A percentile compares a stretch with the other conserved stretches of the same genome.
Evolutionary conservation across 2,797 vertebrate species (phyloP).

Genomic region (Bovichtus variegatus): DNA sequence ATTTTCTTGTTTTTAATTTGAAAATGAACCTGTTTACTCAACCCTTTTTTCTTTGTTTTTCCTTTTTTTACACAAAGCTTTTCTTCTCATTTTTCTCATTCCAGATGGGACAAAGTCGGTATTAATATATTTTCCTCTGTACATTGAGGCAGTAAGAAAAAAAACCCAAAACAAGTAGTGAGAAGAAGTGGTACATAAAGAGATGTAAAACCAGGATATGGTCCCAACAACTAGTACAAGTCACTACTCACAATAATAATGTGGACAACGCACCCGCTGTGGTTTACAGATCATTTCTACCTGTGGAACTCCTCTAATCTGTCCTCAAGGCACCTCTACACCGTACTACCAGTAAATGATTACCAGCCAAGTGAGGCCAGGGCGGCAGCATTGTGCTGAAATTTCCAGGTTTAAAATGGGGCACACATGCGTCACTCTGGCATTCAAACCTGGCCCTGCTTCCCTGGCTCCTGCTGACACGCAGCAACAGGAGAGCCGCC

Average conservation of each 20-base stretch:
- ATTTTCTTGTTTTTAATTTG: not conserved
- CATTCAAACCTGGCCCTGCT: slow-evolving; percentile 50
- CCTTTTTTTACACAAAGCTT: not conserved
- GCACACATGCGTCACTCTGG: slow-evolving; percentile 59
- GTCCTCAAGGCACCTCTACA: slow-evolving; percentile 53
- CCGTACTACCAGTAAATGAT: slow-evolving; percentile 52
- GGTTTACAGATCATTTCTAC: slow-evolving; percentile 6
- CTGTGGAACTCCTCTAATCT: slow-evolving; percentile 38
- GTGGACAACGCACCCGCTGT: not conserved
- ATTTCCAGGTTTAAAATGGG: slow-evolving; percentile 70
- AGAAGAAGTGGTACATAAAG: not conserved
- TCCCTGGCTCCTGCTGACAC: slow-evolving; percentile 58
- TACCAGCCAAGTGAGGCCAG: slow-evolving; percentile 55
- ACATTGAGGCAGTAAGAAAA: too few species aligned
- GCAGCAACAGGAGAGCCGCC: slow-evolving; percentile 61
- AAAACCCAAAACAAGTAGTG: not conserved
- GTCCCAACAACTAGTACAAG: not conserved
- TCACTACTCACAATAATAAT: not conserved
- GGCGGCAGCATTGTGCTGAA: slow-evolving; percentile 62
- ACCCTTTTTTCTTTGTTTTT: not conserved
- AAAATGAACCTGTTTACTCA: not conserved
- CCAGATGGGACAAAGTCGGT: not conserved
- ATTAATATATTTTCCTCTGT: not conserved
- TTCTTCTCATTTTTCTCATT: not conserved
- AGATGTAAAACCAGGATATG: not conserved